Evolutionary conservation across 1,140 invertebrate species (phyloP).

Genomic region (Ceratosolen solmsi): DNA sequence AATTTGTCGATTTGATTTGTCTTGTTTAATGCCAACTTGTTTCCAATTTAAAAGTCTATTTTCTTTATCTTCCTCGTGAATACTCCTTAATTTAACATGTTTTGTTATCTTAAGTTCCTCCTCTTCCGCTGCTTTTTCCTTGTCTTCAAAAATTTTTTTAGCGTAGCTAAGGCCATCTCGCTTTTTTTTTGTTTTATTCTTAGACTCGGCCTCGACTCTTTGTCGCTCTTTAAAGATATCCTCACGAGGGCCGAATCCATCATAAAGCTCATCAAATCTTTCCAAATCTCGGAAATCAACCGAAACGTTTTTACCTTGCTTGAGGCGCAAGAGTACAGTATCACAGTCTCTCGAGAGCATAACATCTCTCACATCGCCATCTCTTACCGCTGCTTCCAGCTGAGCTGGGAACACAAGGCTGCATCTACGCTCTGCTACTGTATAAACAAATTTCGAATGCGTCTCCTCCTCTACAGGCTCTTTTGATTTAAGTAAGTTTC

Average conservation of each 20-base stretch:
- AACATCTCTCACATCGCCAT: slow-evolving; percentile 84
- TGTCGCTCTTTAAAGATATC: slow-evolving; percentile 78
- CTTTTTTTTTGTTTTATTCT: slow-evolving; percentile 76
- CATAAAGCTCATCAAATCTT: slow-evolving; percentile 70
- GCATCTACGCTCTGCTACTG: slow-evolving; percentile 81
- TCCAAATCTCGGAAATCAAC: slow-evolving; percentile 80
- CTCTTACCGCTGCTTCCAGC: slow-evolving; percentile 83
- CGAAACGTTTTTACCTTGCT: slow-evolving; percentile 81
- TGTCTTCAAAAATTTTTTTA: slow-evolving; percentile 85
- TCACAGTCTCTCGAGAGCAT: slow-evolving; percentile 84
- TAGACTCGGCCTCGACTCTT: slow-evolving; percentile 75
- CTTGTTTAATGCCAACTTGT: slow-evolving; percentile 57
- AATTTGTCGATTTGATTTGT: slow-evolving; percentile 53
- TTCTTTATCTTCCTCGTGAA: slow-evolving; percentile 65
- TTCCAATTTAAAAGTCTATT: slow-evolving; percentile 56
- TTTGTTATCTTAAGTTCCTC: slow-evolving; percentile 73
- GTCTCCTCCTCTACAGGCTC: slow-evolving; percentile 72
- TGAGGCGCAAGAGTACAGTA: slow-evolving; percentile 81
- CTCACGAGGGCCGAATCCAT: slow-evolving; percentile 79
- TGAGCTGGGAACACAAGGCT: slow-evolving; percentile 83
- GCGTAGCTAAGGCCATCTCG: slow-evolving; percentile 75
- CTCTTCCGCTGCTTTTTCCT: slow-evolving; percentile 78
- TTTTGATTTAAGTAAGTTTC: slow-evolving; percentile 78
- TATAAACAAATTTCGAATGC: slow-evolving; percentile 81
- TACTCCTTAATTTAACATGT: slow-evolving; percentile 73